phyloP scores from a whole-genome alignment of 1,140 invertebrate species.

The Semibalanus balanoides region DNA sequence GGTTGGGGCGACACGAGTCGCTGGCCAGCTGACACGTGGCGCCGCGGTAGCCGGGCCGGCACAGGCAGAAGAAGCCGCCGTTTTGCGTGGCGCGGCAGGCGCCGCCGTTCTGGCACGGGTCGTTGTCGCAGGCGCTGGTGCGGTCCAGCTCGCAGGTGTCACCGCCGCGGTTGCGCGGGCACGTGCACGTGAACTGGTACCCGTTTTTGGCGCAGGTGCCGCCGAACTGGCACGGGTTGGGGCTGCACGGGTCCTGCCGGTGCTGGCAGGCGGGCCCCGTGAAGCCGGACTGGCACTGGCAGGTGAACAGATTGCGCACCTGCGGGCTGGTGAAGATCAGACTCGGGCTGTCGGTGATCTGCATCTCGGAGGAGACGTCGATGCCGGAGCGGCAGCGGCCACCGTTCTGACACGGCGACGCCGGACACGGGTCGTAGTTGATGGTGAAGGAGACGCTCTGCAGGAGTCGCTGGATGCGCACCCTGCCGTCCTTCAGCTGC shows the following conservation, averaged over 20 bases:
- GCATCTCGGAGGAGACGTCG: conserved; percentile 47
- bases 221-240: conserved; percentile 67
- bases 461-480: conserved; percentile 45
- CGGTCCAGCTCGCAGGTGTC: conserved; percentile 66
- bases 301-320: conserved; percentile 57
- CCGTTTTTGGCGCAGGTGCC: conserved; percentile 66
- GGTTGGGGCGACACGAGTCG: conserved; percentile 78
- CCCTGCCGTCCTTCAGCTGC: conserved; percentile 44
- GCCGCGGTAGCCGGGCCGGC: conserved; percentile 71
- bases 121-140: conserved; percentile 63
- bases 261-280: conserved; percentile 59
- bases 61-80: conserved; percentile 75
- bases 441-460: conserved; percentile 28
- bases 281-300: conserved; percentile 65
- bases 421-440: conserved; percentile 27
- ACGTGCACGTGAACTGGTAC: conserved; percentile 66
- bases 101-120: conserved; percentile 76
- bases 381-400: conserved; percentile 45
- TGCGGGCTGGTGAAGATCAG: conserved; percentile 65
- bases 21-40: conserved; percentile 65
- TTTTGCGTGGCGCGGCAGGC: conserved; percentile 75
- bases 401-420: conserved; percentile 27
- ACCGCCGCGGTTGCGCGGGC: conserved; percentile 58
- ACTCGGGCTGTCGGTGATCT: conserved; percentile 52
- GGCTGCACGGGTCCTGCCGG: conserved; percentile 75